phyloP scores from a whole-genome alignment of 2,113 vertebrate species.

The Anhinga rufa region DNA sequence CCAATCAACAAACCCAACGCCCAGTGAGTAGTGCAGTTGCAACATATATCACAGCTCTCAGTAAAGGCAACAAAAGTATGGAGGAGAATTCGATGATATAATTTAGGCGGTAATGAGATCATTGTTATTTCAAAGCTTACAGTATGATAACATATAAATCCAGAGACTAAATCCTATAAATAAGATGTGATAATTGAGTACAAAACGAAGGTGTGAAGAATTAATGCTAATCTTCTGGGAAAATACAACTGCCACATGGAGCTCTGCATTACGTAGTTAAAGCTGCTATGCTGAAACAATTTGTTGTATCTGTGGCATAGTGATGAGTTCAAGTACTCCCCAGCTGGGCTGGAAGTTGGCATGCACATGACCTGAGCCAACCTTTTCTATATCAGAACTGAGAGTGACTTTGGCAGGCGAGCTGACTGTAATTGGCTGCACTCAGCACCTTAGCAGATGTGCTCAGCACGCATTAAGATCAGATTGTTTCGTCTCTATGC shows the following conservation, averaged over 20 bases:
- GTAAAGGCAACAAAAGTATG: not conserved
- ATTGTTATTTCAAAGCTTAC: not conserved
- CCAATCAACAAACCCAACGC: not conserved
- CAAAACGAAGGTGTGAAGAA: not conserved
- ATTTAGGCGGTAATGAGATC: not conserved
- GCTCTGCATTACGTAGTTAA: not conserved
- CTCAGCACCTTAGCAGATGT: conserved; percentile 23
- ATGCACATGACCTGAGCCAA: not conserved
- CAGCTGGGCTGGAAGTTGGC: not conserved
- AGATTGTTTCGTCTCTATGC: not conserved
- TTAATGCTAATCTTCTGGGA: not conserved
- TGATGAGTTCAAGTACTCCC: not conserved
- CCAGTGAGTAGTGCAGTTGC: not conserved
- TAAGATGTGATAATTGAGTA: not conserved
- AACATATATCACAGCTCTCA: not conserved
- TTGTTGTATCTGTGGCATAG: not conserved
- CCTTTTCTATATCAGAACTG: not conserved
- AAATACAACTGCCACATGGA: not conserved
- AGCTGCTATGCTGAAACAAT: not conserved
- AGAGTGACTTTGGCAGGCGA: not conserved
- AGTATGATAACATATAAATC: not conserved
- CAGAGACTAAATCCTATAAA: not conserved
- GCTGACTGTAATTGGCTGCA: not conserved
- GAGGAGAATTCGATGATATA: not conserved
- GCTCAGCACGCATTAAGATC: not conserved